Evolutionary conservation across 1,140 invertebrate genomes (phyloP).

Genomic region (Pseudomyrmex cubaensis): DNA sequence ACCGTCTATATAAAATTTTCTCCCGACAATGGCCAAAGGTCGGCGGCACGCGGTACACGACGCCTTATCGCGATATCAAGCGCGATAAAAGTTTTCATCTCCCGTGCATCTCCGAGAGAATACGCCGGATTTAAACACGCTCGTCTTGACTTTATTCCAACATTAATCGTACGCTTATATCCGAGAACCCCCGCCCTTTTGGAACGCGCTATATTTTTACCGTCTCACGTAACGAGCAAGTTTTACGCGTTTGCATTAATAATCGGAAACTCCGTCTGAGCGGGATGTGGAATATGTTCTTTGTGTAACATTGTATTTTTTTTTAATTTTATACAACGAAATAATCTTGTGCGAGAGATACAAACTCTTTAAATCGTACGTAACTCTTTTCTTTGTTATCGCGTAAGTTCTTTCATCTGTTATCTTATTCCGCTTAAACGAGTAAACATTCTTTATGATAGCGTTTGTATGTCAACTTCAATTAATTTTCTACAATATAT

Average conservation of each 20-base stretch:
- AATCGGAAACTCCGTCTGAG: neutral
- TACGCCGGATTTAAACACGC: slow-evolving; percentile 28
- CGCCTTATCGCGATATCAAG: slow-evolving; percentile 47
- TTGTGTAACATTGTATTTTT: neutral
- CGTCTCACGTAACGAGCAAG: neutral
- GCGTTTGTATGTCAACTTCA: too few species aligned
- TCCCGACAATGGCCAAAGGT: slow-evolving; percentile 32
- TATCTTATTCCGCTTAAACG: too few species aligned
- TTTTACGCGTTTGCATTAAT: slow-evolving; percentile 43
- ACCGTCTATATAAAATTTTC: slow-evolving; percentile 13
- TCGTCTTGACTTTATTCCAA: slow-evolving; percentile 38
- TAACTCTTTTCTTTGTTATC: too few species aligned
- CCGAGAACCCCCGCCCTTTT: slow-evolving; percentile 1
- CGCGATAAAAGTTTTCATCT: slow-evolving; percentile 58
- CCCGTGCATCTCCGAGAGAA: slow-evolving; percentile 21
- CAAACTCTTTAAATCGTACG: too few species aligned
- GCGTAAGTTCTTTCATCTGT: too few species aligned
- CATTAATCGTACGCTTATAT: slow-evolving; percentile 45
- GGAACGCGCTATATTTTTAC: neutral
- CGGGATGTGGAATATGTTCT: neutral
- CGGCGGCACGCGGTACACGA: neutral
- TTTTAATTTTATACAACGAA: neutral
- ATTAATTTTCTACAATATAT: too few species aligned
- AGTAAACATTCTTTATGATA: too few species aligned
- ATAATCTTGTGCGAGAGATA: neutral